Percentiles rank a stretch among this genome's conserved stretches.
Evolutionary conservation across 2,797 vertebrate genomes (phyloP).

Genomic region (Micropoecilia bifurca): DNA sequence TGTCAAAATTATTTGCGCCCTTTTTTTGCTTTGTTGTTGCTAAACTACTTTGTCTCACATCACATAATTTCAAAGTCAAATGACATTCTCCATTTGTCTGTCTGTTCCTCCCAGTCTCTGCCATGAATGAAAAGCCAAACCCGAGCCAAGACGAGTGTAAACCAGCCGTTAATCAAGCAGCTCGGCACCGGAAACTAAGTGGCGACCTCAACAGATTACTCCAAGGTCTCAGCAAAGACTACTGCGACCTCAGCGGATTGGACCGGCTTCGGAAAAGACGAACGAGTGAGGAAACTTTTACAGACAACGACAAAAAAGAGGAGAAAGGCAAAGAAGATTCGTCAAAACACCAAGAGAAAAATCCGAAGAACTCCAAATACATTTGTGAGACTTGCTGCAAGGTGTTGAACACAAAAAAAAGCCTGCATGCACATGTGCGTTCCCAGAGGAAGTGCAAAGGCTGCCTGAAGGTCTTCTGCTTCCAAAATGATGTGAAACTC

Average conservation of each 20-base stretch:
- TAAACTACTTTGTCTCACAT: neutral
- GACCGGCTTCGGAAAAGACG: neutral
- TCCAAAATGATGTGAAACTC: neutral
- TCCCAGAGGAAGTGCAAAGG: constrained; percentile 55
- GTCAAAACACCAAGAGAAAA: neutral
- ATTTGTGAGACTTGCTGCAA: constrained; percentile 50
- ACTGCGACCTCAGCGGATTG: neutral
- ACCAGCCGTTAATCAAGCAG: accelerated
- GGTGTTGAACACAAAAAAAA: constrained; percentile 35
- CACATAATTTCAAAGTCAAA: neutral
- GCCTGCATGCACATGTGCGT: constrained; percentile 26
- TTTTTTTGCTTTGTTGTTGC: neutral
- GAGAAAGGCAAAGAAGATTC: neutral
- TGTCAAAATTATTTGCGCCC: neutral
- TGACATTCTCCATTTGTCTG: constrained; percentile 16
- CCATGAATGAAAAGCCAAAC: neutral
- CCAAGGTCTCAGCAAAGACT: constrained; percentile 10
- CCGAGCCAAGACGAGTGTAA: neutral
- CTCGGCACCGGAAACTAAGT: neutral
- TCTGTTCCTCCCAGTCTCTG: constrained; percentile 33
- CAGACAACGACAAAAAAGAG: neutral
- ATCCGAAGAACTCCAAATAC: accelerated
- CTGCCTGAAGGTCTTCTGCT: constrained; percentile 49
- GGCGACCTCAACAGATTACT: constrained; percentile 12
- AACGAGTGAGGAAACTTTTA: neutral